Evolutionary conservation across 2,888 invertebrate genomes (phyloP).

Genomic region (Agonopterix arenella): DNA sequence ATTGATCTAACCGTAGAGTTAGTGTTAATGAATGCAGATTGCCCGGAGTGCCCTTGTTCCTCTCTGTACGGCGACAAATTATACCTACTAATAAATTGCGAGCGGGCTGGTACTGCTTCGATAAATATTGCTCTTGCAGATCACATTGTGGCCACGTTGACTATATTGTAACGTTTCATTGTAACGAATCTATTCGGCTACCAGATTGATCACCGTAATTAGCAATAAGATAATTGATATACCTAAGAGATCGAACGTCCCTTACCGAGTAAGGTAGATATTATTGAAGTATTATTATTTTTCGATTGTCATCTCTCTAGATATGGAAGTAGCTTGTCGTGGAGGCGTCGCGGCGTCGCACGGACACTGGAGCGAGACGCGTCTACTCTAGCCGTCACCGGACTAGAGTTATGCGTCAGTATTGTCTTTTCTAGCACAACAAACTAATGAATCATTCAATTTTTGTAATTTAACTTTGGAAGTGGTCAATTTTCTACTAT

Average conservation of each 20-base stretch:
- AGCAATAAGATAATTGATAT: slow-evolving; percentile 74
- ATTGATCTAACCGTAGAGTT: no score
- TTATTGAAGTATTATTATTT: slow-evolving; percentile 67
- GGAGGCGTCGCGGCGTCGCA: slow-evolving; percentile 9
- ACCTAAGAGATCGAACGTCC: slow-evolving; percentile 76
- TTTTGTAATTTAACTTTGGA: slow-evolving; percentile 71
- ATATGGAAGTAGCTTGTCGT: slow-evolving; percentile 28
- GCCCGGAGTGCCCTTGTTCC: slow-evolving; percentile 8
- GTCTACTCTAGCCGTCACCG: slow-evolving; percentile 10
- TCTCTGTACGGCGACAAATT: slow-evolving; percentile 18
- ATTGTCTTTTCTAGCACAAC: slow-evolving; percentile 67
- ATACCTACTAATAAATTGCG: slow-evolving; percentile 29
- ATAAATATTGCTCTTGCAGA: slow-evolving; percentile 57
- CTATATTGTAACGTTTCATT: slow-evolving; percentile 38
- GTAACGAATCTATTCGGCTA: slow-evolving; percentile 58
- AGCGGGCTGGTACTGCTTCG: slow-evolving; percentile 72
- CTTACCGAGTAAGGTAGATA: slow-evolving; percentile 76
- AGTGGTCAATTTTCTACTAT: slow-evolving; percentile 74
- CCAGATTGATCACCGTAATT: slow-evolving; percentile 61
- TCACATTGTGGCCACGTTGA: slow-evolving; percentile 46
- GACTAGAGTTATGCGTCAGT: slow-evolving; percentile 44
- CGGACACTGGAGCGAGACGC: background rate
- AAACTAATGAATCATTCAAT: slow-evolving; percentile 48
- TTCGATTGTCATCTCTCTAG: slow-evolving; percentile 65
- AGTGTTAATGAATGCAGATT: no score